Conservation (phyloP, 2,888 invertebrate genomes). For the Pandemis cinnamomeana region DNA sequence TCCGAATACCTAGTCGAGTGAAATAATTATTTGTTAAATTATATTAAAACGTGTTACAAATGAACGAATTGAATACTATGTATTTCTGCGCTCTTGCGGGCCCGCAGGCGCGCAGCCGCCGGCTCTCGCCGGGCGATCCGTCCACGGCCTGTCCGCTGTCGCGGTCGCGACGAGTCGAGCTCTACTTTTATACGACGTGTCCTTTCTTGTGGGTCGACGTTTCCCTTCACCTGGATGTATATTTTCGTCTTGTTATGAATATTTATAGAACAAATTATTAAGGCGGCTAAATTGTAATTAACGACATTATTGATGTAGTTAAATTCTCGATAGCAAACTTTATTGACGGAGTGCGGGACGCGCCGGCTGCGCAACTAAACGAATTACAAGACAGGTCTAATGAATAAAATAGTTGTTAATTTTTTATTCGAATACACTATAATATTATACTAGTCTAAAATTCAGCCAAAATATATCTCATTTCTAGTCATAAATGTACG, state of each 20-base stretch:
- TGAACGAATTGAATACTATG: slow-evolving; percentile 38
- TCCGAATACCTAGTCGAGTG: slow-evolving; percentile 8
- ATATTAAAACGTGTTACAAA: slow-evolving; percentile 22
- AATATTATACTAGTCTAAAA: slow-evolving; percentile 52
- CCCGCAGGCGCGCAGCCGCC: slow-evolving; percentile 16
- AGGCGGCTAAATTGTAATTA: slow-evolving; percentile 19
- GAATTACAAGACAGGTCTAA: slow-evolving; percentile 76
- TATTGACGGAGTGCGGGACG: slow-evolving; percentile 16
- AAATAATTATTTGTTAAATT: slow-evolving; percentile 32
- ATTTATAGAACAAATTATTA: slow-evolving; percentile 20
- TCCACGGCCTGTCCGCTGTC: slow-evolving; percentile 60
- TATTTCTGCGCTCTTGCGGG: slow-evolving; percentile 30
- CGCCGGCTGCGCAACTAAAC: slow-evolving; percentile 61
- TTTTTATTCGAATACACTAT: slow-evolving; percentile 51
- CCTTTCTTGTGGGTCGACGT: background rate
- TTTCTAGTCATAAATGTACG: slow-evolving; percentile 58
- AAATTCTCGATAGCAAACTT: slow-evolving; percentile 13
- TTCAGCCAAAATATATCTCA: slow-evolving; percentile 53
- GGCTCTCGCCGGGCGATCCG: slow-evolving; percentile 66
- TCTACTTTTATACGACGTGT: slow-evolving; percentile 23
- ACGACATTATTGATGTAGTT: slow-evolving; percentile 4
- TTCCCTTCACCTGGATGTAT: background rate
- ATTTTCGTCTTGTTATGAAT: background rate
- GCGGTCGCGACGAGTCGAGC: slow-evolving; percentile 40
- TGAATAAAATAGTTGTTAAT: slow-evolving; percentile 58